Evolutionary conservation across 2,888 invertebrate species (phyloP), one percentile per base, ranked within the genome.

Genomic region (Dryobotodes eremita): DNA sequence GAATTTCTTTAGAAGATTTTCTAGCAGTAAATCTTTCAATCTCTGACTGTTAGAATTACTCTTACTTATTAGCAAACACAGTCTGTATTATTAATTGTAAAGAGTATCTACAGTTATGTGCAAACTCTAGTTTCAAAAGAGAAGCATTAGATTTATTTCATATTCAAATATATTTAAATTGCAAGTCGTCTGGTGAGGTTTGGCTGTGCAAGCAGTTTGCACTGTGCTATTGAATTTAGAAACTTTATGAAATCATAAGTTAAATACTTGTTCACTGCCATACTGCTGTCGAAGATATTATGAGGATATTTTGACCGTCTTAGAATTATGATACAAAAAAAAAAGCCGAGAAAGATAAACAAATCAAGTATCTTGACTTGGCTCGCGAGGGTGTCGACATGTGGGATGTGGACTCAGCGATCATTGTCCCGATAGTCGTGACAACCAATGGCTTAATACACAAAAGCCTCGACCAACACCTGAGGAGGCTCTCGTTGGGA

Each of bases 141-240:
- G 69, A 42, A 61, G 65, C 50, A 70, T 62, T 75, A 77, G 48
- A 73, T 71, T 75, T 66, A 73, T 72, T 86, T 68, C 13, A 79
- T 76, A 84, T 86, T 83, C 71, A 84, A 78, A 79, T 79, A 79
- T 76, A 84, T 86, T 83, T 68, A 84, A 78, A 79, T 79, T 73
- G 79, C 53, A 50, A 76, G 71, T 84, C 62, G 57, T 50, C 73
- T 71, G 26, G 64, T 53, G 73, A 57, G 75, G 70, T 70, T 75
- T 57, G 55, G 59, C 36, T 75, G 64, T 42, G 83, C 75, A 57
- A 76, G 80, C 77, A 76, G 61, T 86, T 84, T 61, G 73, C 68
- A 15, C 1, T 31, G 55, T 26, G 62, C 59, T 82, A 69, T 83
- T 85, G 85, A 85, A 85, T 83, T 48, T 20, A 26, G 59, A 53